Conservation (phyloP, 2,113 vertebrate species). For the Clarias magur region DNA sequence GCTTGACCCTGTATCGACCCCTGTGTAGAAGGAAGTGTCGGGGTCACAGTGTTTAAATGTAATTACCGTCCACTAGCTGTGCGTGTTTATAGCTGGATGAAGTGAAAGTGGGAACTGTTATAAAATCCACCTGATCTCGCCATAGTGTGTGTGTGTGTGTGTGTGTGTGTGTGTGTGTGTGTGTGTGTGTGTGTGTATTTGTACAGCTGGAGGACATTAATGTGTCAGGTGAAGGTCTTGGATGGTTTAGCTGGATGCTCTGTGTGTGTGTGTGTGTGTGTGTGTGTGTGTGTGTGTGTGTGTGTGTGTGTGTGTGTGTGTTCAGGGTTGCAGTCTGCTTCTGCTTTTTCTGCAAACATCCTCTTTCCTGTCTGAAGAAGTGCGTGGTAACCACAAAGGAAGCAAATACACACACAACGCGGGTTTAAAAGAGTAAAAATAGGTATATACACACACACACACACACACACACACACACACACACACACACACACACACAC, state of each 20-base stretch:
- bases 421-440: background rate
- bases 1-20: background rate
- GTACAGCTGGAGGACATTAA: constrained; percentile 49
- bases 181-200: constrained; percentile 41
- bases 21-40: constrained; percentile 16
- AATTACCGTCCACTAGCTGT: constrained; percentile 19
- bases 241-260: background rate
- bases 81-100: constrained; percentile 27
- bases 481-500: background rate
- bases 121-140: constrained; percentile 44
- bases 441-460: constrained; percentile 4
- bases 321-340: background rate
- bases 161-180: constrained; percentile 13
- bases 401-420: background rate
- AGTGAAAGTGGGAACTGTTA: constrained; percentile 34
- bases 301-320: constrained; percentile 35
- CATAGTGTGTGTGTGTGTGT: constrained; percentile 31
- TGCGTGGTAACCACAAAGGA: constrained; percentile 6
- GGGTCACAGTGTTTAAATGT: constrained; percentile 15
- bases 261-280: constrained; percentile 23
- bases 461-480: constrained; percentile 21
- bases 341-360: constrained; percentile 50
- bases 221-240: constrained; percentile 48
- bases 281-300: constrained; percentile 36
- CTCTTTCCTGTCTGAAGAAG: constrained; percentile 46